Evolutionary conservation across 2,888 invertebrate genomes (phyloP).

Genomic region (Barypeithes pellucidus): DNA sequence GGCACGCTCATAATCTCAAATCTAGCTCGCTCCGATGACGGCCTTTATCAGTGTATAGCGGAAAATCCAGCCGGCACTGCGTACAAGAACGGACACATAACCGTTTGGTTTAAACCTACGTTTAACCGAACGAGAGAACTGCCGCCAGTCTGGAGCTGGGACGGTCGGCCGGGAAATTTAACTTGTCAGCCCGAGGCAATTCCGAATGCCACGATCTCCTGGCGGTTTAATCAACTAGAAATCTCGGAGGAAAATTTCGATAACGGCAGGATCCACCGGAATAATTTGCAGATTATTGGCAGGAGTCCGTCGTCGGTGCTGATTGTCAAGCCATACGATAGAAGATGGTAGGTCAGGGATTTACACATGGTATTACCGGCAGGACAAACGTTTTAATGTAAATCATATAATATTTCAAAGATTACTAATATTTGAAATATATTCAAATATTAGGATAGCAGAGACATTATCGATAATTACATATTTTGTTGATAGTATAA

Average conservation of each 20-base stretch:
- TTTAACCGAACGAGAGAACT: conserved; percentile 81
- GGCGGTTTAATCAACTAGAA: conserved; percentile 75
- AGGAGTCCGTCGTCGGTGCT: conserved; percentile 83
- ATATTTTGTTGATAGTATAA: too few species aligned
- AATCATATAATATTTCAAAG: too few species aligned
- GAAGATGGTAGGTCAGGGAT: conserved; percentile 67
- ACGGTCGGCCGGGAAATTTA: conserved; percentile 84
- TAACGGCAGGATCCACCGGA: conserved; percentile 37
- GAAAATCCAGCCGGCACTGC: conserved; percentile 83
- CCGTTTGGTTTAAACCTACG: conserved; percentile 87
- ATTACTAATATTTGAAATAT: too few species aligned
- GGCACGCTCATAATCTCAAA: conserved; percentile 81
- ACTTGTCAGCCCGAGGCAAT: conserved; percentile 90
- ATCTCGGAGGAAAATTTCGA: conserved; percentile 57
- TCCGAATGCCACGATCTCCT: conserved; percentile 93
- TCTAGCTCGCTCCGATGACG: conserved; percentile 80
- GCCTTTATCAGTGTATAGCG: conserved; percentile 90
- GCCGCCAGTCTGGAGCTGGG: conserved; percentile 89
- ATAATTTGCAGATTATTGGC: conserved; percentile 58
- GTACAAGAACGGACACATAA: conserved; percentile 86
- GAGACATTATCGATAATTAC: too few species aligned
- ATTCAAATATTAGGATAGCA: too few species aligned
- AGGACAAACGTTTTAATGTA: too few species aligned
- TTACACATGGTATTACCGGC: background rate
- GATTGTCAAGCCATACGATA: conserved; percentile 78